Base-by-base conservation (phyloP, 2,797 vertebrate genomes). In the Taeniopygia guttata region DNA sequence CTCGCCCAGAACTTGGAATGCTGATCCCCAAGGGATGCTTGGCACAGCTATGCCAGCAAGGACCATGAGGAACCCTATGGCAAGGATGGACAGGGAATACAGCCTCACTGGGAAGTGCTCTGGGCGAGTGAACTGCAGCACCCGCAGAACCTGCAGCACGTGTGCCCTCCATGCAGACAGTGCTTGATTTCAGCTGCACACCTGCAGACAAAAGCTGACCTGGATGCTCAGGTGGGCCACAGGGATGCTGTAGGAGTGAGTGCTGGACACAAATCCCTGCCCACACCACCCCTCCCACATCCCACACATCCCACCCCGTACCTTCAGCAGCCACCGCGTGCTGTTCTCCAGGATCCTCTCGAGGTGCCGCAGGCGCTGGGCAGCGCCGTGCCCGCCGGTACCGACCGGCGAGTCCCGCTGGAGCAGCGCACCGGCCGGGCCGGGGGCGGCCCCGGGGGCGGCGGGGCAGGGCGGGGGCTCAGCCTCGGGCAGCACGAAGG, bases 321-420 rank as follows among this genome's bases (percentile, higher is more conserved):
- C 69, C 98, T 99, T 99, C 96, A 97, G 97, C 92, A 99, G 91
- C 99, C 98, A 98, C 97, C 97, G 98, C 0, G 98, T 99, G 98
- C 98, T 99, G 97, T 99, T 99, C 93, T 98, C 98, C 98, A 99
- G 98, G 34, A 98, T 96, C 67, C 95, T 98, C 97, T 99, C 98
- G 84, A 99, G 98, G 63, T 97, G 98, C 93, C 96, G 98, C 94
- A 99, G 96, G 49, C 98, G 98, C 94, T 98, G 98, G 4, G 94
- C 22, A 0, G 98, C 97, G 94, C 97, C 98, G 1, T 97, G 97
- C 2, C 86, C 68, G 1, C 96, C 90, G 0, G 29, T 4, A 0
- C 89, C 45, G 1, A 55, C 55, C 0, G 98, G 98, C 0, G 98
- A 97, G 63, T 99, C 98, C 63, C 97, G 96, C 96, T 99, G 99